A percentile compares a stretch with the other conserved stretches of the same genome.
Conservation (phyloP, 2,113 vertebrate genomes). For the Microcebus ravelobensis region DNA sequence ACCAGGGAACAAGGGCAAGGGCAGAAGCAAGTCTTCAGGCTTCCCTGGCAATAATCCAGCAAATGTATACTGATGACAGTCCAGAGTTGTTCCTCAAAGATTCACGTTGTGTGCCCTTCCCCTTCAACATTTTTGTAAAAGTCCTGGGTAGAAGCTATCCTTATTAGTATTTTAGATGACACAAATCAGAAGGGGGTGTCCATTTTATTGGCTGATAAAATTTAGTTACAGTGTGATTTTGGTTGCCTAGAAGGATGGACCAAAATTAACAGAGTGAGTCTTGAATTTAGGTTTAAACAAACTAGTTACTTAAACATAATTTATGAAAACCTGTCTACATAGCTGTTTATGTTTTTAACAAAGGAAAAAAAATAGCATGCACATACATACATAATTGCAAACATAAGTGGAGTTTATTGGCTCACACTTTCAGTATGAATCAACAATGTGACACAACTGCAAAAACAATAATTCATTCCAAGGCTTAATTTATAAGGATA, state of each 20-base stretch:
- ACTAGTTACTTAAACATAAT: neutral
- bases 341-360: neutral
- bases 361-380: neutral
- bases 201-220: slow-evolving; percentile 1
- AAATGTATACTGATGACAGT: no score
- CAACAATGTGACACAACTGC: neutral
- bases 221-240: slow-evolving; percentile 10
- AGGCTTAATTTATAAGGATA: neutral
- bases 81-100: neutral
- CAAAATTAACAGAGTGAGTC: neutral
- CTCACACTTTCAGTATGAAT: neutral
- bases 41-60: neutral
- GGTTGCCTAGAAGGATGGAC: neutral
- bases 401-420: neutral
- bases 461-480: neutral
- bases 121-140: neutral
- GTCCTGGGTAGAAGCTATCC: neutral
- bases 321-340: neutral
- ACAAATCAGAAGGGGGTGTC: neutral
- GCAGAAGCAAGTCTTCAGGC: neutral
- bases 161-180: neutral
- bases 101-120: neutral
- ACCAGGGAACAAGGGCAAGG: neutral
- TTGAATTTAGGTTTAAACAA: slow-evolving; percentile 22
- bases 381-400: neutral